Evolutionary conservation across 2,113 vertebrate species (phyloP).

Genomic region (Petroica traversi): DNA sequence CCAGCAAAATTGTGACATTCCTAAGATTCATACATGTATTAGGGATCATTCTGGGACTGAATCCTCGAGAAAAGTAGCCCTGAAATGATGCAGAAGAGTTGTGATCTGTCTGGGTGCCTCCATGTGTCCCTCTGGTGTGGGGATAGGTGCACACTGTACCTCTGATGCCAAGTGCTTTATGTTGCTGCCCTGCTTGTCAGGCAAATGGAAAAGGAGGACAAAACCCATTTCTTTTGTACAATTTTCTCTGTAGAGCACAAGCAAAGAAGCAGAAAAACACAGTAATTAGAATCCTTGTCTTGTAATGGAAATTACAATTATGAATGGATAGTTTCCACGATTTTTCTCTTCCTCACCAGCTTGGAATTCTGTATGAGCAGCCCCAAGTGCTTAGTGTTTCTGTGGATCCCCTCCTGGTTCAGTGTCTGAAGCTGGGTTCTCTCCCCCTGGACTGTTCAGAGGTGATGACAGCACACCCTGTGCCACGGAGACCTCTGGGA

Average conservation of each 20-base stretch:
- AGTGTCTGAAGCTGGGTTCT: neutral
- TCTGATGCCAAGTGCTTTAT: neutral
- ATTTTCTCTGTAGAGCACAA: neutral
- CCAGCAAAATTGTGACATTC: neutral
- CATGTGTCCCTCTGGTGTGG: accelerated
- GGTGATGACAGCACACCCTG: neutral
- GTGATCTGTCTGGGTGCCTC: neutral
- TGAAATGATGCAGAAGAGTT: neutral
- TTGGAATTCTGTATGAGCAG: neutral
- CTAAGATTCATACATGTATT: neutral
- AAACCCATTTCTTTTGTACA: neutral
- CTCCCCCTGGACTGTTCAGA: neutral
- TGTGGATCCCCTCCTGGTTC: neutral
- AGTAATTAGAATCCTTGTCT: neutral
- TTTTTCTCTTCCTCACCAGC: neutral
- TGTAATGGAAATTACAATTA: neutral
- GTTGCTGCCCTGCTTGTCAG: neutral
- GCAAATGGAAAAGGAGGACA: neutral
- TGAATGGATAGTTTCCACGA: neutral
- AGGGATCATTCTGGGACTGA: neutral
- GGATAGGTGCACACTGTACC: neutral
- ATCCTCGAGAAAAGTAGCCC: neutral
- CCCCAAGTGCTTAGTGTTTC: neutral
- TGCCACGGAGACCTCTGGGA: neutral
- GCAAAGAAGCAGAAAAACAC: neutral